These are phyloP conservation scores for Gonatopus flavifemur DNA, from an alignment of 1,140 invertebrate genomes.

Conservation along the genomic window DNA sequence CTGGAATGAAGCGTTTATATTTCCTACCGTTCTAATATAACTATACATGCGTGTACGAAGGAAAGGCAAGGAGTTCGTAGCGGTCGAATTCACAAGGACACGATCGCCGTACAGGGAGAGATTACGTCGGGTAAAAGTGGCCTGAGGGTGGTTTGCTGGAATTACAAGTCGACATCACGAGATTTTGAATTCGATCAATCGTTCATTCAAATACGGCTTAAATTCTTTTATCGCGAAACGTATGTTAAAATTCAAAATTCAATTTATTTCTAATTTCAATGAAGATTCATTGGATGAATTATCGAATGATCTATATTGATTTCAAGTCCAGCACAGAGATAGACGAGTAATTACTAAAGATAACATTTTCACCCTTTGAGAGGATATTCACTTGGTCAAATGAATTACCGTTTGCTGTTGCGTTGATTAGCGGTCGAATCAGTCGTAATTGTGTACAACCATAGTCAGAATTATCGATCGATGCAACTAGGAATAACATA, in stretches of 20 bases:
- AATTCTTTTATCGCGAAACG: slow-evolving; percentile 5
- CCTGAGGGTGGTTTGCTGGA: slow-evolving; percentile 14
- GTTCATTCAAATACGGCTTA: too few relatives aligned
- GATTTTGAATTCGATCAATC: slow-evolving; percentile 1
- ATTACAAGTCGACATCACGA: slow-evolving; percentile 16
- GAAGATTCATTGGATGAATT: too few relatives aligned
- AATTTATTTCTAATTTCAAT: too few relatives aligned
- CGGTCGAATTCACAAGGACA: slow-evolving; percentile 31
- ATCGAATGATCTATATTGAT: too few relatives aligned
- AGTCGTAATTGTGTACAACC: slow-evolving; percentile 32
- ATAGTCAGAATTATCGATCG: slow-evolving; percentile 35
- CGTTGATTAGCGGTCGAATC: slow-evolving; percentile 38
- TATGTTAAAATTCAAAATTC: slow-evolving; percentile 24
- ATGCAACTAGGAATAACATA: too few relatives aligned
- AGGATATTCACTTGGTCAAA: not conserved
- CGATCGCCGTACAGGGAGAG: slow-evolving; percentile 25
- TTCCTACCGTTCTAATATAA: slow-evolving; percentile 28
- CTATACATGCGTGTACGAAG: not conserved
- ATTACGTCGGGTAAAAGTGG: slow-evolving; percentile 22
- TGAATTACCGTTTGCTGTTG: not conserved
- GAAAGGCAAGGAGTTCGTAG: too few relatives aligned
- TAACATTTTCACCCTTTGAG: not conserved
- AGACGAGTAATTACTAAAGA: too few relatives aligned
- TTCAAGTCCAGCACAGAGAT: too few relatives aligned
- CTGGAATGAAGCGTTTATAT: slow-evolving; percentile 33